These are phyloP conservation scores for Lepeophtheirus salmonis DNA, from an alignment of 1,140 invertebrate species.

Conservation along the genomic window DNA sequence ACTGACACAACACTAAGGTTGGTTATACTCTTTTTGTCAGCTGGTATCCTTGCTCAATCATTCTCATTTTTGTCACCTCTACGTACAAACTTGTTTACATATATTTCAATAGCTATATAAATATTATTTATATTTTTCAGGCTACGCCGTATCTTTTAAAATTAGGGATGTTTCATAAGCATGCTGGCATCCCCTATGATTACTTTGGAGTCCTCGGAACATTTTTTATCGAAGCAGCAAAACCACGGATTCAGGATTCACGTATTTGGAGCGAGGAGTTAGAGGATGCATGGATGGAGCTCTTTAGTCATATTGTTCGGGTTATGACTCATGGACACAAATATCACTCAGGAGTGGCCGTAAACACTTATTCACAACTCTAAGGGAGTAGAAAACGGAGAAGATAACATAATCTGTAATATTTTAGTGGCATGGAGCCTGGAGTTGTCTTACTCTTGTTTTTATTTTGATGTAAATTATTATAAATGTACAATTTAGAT, in stretches of 20 bases:
- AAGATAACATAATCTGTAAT: no score
- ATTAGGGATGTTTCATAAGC: conserved; percentile 4
- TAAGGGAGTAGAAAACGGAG: no score
- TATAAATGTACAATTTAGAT: no score
- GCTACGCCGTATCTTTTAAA: conserved; percentile 1
- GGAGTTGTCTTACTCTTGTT: no score
- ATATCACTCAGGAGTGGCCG: no score
- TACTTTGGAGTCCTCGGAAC: conserved; percentile 6
- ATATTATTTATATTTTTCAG: neutral
- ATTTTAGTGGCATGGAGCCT: no score
- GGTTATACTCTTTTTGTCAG: no score
- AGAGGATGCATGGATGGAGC: conserved; percentile 9
- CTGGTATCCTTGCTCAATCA: neutral
- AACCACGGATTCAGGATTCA: neutral
- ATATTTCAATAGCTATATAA: neutral
- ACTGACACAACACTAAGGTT: no score
- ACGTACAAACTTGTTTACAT: neutral
- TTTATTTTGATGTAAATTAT: no score
- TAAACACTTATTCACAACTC: no score
- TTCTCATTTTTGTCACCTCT: neutral
- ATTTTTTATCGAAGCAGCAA: neutral
- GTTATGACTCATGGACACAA: conserved; percentile 5
- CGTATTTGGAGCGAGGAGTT: neutral
- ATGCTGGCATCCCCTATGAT: conserved; percentile 7
- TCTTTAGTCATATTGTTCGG: conserved; percentile 9